Evolutionary conservation across 1,140 invertebrate genomes (phyloP).

Genomic region (Riptortus pedestris): DNA sequence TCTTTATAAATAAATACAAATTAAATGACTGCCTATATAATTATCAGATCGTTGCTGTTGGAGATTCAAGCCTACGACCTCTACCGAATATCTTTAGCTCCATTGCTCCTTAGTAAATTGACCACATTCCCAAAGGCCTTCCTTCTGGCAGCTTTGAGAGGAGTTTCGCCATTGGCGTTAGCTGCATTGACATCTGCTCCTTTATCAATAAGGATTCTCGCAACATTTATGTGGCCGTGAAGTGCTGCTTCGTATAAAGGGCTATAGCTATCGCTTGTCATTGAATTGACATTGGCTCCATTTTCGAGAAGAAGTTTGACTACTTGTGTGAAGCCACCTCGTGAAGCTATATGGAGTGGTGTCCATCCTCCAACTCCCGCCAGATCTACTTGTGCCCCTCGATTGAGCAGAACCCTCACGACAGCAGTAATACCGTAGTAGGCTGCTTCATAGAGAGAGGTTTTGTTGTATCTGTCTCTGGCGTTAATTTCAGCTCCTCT

Average conservation of each 20-base stretch:
- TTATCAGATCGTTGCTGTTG: too few relatives aligned
- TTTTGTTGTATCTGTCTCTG: conserved; percentile 55
- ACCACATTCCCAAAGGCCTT: too few relatives aligned
- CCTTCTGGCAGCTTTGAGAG: too few relatives aligned
- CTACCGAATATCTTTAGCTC: too few relatives aligned
- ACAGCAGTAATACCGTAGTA: conserved; percentile 58
- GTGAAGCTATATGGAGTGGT: conserved; percentile 36
- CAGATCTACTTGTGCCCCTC: conserved; percentile 58
- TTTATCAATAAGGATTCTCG: conserved; percentile 20
- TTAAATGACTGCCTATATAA: too few relatives aligned
- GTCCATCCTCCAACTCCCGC: conserved; percentile 51
- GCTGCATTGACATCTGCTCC: conserved; percentile 17
- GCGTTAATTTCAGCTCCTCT: not conserved
- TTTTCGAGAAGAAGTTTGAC: conserved; percentile 13
- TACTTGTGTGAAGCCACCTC: not conserved
- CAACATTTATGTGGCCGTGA: conserved; percentile 27
- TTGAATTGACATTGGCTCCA: conserved; percentile 12
- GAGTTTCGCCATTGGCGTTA: not conserved
- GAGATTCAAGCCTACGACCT: too few relatives aligned
- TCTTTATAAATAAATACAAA: too few relatives aligned
- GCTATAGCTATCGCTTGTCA: not conserved
- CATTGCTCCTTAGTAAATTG: too few relatives aligned
- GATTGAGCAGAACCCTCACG: conserved; percentile 53
- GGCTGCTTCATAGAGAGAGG: conserved; percentile 71
- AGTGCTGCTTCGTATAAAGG: conserved; percentile 31